A percentile compares a stretch with the other conserved stretches of the same genome.
These are phyloP conservation scores for Bombus confusus DNA, from an alignment of 1,140 invertebrate genomes.

Conservation along the genomic window DNA sequence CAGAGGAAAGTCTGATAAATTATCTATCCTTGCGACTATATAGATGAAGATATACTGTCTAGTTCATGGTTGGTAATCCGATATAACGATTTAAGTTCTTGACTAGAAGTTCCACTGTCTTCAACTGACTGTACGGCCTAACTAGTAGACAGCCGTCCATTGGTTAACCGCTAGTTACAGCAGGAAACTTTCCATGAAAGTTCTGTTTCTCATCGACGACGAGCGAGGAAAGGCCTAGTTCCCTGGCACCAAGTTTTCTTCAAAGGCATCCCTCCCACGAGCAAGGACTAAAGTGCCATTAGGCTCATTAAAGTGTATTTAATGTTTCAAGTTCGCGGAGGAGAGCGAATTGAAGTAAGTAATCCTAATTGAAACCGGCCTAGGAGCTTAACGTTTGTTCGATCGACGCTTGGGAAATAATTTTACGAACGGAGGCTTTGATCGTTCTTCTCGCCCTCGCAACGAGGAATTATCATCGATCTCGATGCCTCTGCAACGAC, in stretches of 20 bases:
- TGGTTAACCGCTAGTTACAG: slow-evolving; percentile 40
- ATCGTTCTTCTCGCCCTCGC: slow-evolving; percentile 33
- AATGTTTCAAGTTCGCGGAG: slow-evolving; percentile 44
- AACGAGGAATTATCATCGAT: slow-evolving; percentile 21
- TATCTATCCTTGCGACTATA: neutral
- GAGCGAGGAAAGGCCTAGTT: neutral
- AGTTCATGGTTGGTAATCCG: slow-evolving; percentile 7
- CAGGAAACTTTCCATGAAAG: neutral
- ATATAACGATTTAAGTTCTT: slow-evolving; percentile 38
- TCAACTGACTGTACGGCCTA: slow-evolving; percentile 19
- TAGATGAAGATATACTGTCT: slow-evolving; percentile 3
- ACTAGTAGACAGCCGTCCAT: slow-evolving; percentile 27
- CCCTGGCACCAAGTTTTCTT: slow-evolving; percentile 32
- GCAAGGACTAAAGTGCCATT: slow-evolving; percentile 66
- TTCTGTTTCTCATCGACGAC: neutral
- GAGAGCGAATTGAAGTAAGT: slow-evolving; percentile 16
- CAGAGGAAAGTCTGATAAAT: slow-evolving; percentile 1
- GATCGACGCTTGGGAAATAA: slow-evolving; percentile 45
- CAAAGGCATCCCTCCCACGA: slow-evolving; percentile 46
- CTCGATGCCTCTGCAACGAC: slow-evolving; percentile 5
- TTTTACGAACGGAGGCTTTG: slow-evolving; percentile 39
- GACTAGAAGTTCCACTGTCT: neutral
- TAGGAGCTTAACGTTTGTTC: slow-evolving; percentile 25
- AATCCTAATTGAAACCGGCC: slow-evolving; percentile 52
- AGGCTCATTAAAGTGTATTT: slow-evolving; percentile 67